These are phyloP conservation scores for Dryobates pubescens DNA, from an alignment of 2,797 vertebrate genomes.

Conservation along the genomic window DNA sequence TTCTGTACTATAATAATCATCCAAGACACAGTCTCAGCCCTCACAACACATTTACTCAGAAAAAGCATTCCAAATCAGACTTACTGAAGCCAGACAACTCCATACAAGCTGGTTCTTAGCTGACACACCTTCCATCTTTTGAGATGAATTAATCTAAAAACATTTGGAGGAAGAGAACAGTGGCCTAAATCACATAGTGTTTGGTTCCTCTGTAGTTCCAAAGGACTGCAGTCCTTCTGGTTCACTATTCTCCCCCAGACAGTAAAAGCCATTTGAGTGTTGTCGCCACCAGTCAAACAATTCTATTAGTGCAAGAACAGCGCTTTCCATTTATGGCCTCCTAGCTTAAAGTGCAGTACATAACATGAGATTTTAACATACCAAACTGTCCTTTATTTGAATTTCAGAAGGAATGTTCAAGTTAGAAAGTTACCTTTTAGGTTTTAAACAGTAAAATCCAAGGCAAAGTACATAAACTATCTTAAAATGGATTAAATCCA, in stretches of 20 bases:
- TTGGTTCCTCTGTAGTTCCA: background rate
- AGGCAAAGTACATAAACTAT: constrained; percentile 42
- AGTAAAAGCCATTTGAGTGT: background rate
- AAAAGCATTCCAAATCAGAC: background rate
- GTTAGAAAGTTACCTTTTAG: constrained; percentile 36
- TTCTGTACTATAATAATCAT: background rate
- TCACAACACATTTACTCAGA: background rate
- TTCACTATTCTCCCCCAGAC: background rate
- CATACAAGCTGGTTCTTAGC: background rate
- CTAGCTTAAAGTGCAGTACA: constrained; percentile 54
- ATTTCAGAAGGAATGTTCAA: constrained; percentile 62
- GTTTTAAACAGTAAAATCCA: constrained; percentile 44
- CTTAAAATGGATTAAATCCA: constrained; percentile 41
- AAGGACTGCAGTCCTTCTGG: background rate
- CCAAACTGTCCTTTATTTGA: constrained; percentile 48
- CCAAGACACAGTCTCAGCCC: background rate
- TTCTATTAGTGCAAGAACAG: constrained; percentile 36
- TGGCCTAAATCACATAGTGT: background rate
- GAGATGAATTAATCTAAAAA: background rate
- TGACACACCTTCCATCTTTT: background rate
- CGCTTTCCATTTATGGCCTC: background rate
- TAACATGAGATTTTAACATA: constrained; percentile 14
- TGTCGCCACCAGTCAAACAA: background rate
- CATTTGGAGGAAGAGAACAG: background rate
- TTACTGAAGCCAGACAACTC: background rate